These are phyloP conservation scores for Tholera decimalis DNA, from an alignment of 2,888 invertebrate species.

Conservation along the genomic window DNA sequence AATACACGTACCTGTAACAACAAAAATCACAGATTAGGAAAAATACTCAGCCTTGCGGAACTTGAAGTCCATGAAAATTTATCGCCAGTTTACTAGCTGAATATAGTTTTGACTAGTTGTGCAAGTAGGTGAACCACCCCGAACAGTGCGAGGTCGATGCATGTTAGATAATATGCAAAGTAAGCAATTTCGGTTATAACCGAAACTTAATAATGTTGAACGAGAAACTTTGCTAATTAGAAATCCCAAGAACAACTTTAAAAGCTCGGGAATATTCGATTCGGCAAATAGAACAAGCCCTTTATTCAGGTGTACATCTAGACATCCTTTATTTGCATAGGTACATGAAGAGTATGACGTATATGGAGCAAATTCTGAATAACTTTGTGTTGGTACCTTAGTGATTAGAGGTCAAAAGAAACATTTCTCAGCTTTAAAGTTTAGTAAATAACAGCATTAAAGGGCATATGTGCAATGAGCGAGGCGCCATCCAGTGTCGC, in stretches of 20 bases:
- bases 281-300: neutral
- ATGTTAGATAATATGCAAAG: conserved; percentile 27
- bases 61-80: neutral
- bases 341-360: conserved; percentile 8
- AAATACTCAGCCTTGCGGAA: neutral
- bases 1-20: conserved; percentile 36
- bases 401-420: conserved; percentile 2
- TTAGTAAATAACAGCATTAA: conserved; percentile 10
- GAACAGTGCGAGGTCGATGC: conserved; percentile 9
- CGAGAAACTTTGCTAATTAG: conserved; percentile 31
- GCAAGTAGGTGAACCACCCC: neutral
- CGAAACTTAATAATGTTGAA: conserved; percentile 21
- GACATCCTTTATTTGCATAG: conserved; percentile 19
- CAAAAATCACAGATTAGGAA: conserved; percentile 2
- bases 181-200: conserved; percentile 31
- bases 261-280: conserved; percentile 32
- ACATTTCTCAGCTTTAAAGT: neutral
- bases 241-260: conserved; percentile 12
- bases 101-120: conserved; percentile 9
- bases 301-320: conserved; percentile 9
- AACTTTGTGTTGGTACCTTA: neutral
- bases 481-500: neutral
- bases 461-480: neutral
- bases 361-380: neutral
- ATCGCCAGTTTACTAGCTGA: neutral